phyloP scores from a whole-genome alignment of 2,797 vertebrate genomes.

The Peromyscus nudipes region DNA sequence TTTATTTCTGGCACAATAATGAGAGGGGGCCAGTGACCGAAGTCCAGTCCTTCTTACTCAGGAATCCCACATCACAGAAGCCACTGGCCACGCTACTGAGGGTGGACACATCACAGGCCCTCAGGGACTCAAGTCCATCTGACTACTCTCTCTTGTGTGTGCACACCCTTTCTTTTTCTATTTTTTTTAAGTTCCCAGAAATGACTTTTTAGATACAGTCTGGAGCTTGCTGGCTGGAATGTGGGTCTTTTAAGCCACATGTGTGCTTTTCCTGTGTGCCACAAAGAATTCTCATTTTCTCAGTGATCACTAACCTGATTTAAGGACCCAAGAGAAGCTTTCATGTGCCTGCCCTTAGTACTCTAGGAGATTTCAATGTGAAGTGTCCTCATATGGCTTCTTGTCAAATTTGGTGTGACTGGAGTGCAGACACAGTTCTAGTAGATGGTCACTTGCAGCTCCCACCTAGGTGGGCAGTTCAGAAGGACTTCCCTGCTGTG shows the following conservation, averaged over 20 bases:
- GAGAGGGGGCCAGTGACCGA: slow-evolving; percentile 63
- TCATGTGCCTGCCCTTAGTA: neutral
- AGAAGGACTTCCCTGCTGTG: slow-evolving; percentile 31
- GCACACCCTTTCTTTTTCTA: neutral
- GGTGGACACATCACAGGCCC: slow-evolving; percentile 68
- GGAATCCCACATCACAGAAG: slow-evolving; percentile 81
- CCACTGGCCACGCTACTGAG: slow-evolving; percentile 5
- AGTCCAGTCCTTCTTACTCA: slow-evolving; percentile 23
- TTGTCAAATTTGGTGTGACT: slow-evolving; percentile 43
- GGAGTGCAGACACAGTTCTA: neutral
- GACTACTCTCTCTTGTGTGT: neutral
- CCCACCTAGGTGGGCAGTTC: neutral
- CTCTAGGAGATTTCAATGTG: neutral
- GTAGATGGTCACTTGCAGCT: neutral
- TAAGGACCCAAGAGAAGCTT: neutral
- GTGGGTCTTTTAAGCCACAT: slow-evolving; percentile 56
- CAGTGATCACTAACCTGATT: neutral
- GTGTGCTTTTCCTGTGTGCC: neutral
- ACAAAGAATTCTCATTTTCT: slow-evolving; percentile 1
- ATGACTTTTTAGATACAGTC: slow-evolving; percentile 50
- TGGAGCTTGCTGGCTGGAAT: slow-evolving; percentile 32
- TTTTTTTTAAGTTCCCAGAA: slow-evolving; percentile 68
- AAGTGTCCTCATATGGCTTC: slow-evolving; percentile 11
- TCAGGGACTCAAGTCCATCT: neutral
- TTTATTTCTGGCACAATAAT: slow-evolving; percentile 82